A percentile compares a stretch with the other conserved stretches of the same genome.
phyloP scores from a whole-genome alignment of 2,113 vertebrate genomes.

The Trochalopteron elliotii region DNA sequence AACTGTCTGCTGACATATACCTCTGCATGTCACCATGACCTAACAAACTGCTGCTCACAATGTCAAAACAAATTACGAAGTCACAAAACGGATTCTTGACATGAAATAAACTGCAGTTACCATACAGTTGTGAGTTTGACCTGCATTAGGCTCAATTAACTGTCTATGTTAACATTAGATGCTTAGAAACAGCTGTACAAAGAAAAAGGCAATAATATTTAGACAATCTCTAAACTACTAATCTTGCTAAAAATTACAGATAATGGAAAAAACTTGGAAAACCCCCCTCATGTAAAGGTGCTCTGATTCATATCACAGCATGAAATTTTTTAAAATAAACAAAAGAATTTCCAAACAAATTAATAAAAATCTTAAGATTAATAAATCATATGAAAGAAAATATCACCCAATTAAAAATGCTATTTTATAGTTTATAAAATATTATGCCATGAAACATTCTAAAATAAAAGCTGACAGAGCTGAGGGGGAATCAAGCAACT shows the following conservation, averaged over 20 bases:
- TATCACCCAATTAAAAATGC: background rate
- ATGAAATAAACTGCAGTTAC: background rate
- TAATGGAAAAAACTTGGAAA: background rate
- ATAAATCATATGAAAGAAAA: background rate
- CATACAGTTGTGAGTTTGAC: background rate
- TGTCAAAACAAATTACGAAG: background rate
- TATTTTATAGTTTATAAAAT: background rate
- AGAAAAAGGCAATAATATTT: background rate
- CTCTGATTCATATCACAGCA: background rate
- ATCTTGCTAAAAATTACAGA: background rate
- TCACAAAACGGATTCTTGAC: background rate
- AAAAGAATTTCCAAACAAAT: background rate
- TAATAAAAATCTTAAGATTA: background rate
- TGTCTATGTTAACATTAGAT: fast-evolving
- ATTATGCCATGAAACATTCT: background rate
- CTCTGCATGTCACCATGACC: background rate
- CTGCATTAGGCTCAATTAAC: background rate
- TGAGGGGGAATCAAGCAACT: background rate
- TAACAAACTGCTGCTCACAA: background rate
- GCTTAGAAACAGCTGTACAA: background rate
- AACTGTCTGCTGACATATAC: background rate
- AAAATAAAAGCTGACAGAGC: background rate
- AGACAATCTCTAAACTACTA: background rate
- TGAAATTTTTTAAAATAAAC: background rate
- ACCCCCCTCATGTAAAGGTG: background rate